A percentile compares a stretch with the other conserved stretches of the same genome.
phyloP scores from a whole-genome alignment of 2,888 invertebrate species.

The Tinea trinotella region DNA sequence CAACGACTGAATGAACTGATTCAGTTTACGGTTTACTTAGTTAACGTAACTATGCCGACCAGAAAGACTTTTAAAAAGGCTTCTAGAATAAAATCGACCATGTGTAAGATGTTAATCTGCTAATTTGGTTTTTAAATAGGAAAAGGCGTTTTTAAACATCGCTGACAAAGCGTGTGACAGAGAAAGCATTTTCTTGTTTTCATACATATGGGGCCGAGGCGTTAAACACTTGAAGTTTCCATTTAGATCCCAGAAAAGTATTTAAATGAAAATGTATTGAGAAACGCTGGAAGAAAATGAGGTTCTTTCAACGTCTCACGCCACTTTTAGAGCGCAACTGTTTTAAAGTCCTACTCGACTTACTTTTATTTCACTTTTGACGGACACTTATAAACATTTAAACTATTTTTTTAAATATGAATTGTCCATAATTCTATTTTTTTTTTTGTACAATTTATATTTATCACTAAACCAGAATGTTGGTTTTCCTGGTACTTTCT shows the following conservation, averaged over 20 bases:
- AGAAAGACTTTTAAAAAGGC: no score
- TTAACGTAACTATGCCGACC: no score
- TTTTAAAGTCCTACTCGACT: neutral
- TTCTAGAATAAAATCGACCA: no score
- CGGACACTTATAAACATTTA: no score
- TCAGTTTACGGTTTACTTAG: no score
- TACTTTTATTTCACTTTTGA: no score
- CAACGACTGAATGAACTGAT: no score
- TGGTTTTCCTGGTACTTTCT: no score
- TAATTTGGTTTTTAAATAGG: conserved; percentile 3
- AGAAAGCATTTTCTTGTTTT: conserved; percentile 52
- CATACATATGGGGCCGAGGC: conserved; percentile 44
- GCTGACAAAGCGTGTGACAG: conserved; percentile 22
- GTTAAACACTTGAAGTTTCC: conserved; percentile 47
- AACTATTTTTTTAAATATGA: no score
- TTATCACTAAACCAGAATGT: no score
- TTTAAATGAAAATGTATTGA: conserved; percentile 69
- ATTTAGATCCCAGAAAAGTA: conserved; percentile 53
- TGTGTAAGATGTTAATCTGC: neutral
- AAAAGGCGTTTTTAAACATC: neutral
- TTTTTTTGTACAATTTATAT: no score
- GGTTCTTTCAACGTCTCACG: conserved; percentile 50
- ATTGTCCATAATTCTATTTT: no score
- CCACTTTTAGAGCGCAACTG: conserved; percentile 2
- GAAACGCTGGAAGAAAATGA: conserved; percentile 64